Evolutionary conservation across 1,140 invertebrate species (phyloP).

Genomic region (Arion vulgaris): DNA sequence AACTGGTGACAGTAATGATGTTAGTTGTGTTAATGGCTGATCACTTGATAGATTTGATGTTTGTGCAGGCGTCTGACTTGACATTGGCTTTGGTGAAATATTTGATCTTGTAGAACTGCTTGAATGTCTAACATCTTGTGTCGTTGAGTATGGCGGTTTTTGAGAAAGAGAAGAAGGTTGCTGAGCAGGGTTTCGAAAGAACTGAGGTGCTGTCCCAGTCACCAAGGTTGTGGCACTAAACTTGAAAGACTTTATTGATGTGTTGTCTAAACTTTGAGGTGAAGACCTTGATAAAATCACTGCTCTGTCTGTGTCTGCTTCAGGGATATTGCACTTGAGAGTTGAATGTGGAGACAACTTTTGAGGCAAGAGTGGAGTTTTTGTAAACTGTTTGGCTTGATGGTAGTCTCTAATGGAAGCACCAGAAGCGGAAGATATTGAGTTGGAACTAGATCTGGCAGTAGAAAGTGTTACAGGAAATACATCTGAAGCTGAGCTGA

Average conservation of each 20-base stretch:
- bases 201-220: background rate
- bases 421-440: background rate
- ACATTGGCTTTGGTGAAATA: conserved; percentile 12
- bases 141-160: background rate
- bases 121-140: background rate
- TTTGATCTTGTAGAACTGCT: background rate
- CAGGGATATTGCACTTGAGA: background rate
- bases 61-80: conserved; percentile 29
- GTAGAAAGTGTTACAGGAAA: background rate
- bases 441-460: background rate
- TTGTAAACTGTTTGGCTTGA: background rate
- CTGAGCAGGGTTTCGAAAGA: background rate
- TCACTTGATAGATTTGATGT: background rate
- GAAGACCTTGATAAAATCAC: too few relatives aligned
- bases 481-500: background rate
- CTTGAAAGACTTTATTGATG: background rate
- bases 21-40: conserved; percentile 22
- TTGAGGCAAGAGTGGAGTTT: background rate
- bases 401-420: background rate
- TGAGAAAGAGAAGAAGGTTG: background rate
- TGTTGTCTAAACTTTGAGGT: background rate
- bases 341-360: background rate
- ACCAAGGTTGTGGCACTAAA: background rate
- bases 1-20: conserved; percentile 49
- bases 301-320: background rate